These are phyloP conservation scores for Beris morrisii DNA, from an alignment of 2,888 invertebrate genomes.

Conservation along the genomic window DNA sequence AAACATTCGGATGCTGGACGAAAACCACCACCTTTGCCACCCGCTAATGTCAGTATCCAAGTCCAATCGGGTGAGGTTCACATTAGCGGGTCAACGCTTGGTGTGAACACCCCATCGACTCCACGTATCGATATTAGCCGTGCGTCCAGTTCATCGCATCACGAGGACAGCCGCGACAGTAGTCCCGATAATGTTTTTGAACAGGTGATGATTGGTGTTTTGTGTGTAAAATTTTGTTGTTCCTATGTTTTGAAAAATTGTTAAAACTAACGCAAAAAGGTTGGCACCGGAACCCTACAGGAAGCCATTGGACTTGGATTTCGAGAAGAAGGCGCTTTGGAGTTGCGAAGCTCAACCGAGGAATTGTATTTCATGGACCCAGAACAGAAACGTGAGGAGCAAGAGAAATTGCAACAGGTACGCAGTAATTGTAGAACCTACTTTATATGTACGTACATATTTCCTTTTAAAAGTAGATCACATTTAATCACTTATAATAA, in stretches of 20 bases:
- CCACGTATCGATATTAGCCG: conserved; percentile 88
- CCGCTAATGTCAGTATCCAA: conserved; percentile 10
- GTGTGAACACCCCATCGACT: conserved; percentile 68
- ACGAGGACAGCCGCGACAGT: conserved; percentile 77
- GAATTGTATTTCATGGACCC: conserved; percentile 82
- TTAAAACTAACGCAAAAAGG: conserved; percentile 51
- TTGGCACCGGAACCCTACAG: conserved; percentile 59
- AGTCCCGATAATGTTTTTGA: conserved; percentile 83
- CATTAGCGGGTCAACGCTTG: conserved; percentile 40
- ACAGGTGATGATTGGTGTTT: conserved; percentile 57
- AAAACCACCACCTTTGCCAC: conserved; percentile 52
- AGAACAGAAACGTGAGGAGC: conserved; percentile 55
- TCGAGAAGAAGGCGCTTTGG: conserved; percentile 79
- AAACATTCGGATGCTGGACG: conserved; percentile 33
- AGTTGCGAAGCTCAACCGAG: conserved; percentile 83
- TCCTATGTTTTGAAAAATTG: conserved; percentile 43
- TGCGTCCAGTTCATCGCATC: conserved; percentile 85
- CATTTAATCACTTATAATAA: no score
- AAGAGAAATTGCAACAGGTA: conserved; percentile 51
- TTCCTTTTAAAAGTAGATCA: no score
- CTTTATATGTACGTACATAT: no score
- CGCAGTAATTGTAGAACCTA: no score
- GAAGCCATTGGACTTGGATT: conserved; percentile 61
- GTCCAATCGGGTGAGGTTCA: conserved; percentile 13
- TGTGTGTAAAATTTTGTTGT: conserved; percentile 36